A percentile compares a stretch with the other conserved stretches of the same genome.
These are phyloP conservation scores for Salmo trutta DNA, from an alignment of 2,797 vertebrate genomes.

Conservation along the genomic window DNA sequence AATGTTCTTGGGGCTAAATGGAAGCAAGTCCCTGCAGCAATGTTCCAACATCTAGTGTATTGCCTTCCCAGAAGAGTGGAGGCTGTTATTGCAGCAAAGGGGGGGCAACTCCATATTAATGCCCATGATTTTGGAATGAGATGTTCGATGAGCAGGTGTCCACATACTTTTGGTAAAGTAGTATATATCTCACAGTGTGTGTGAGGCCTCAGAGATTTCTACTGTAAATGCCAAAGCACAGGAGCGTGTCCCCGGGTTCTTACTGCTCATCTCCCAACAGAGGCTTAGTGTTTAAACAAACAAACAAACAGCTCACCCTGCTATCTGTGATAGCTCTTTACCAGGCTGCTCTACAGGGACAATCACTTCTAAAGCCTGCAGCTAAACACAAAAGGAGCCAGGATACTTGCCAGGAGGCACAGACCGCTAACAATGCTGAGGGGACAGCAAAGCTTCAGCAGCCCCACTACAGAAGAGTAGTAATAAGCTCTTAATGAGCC, in stretches of 20 bases:
- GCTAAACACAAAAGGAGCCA: constrained; percentile 74
- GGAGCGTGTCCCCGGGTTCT: constrained; percentile 47
- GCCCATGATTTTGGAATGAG: too few relatives aligned
- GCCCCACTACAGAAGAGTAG: constrained; percentile 54
- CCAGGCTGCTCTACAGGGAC: constrained; percentile 64
- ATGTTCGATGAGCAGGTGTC: too few relatives aligned
- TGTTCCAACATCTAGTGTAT: too few relatives aligned
- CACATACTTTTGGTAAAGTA: too few relatives aligned
- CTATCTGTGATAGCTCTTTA: constrained; percentile 68
- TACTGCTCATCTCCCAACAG: constrained; percentile 71
- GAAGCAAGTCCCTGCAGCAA: too few relatives aligned
- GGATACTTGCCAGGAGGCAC: constrained; percentile 61
- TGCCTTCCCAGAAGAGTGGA: too few relatives aligned
- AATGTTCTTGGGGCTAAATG: too few relatives aligned
- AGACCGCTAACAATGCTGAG: constrained; percentile 68
- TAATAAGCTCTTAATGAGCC: constrained; percentile 75
- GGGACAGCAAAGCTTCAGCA: not conserved
- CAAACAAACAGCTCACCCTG: constrained; percentile 69
- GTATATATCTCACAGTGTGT: not conserved
- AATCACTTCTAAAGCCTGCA: constrained; percentile 71
- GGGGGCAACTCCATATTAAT: too few relatives aligned
- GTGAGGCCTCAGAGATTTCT: not conserved
- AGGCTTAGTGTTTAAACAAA: constrained; percentile 72
- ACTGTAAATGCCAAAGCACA: constrained; percentile 12
- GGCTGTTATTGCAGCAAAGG: too few relatives aligned